Base-by-base conservation (phyloP, 2,888 invertebrate species). In the Eupithecia abbreviata region DNA sequence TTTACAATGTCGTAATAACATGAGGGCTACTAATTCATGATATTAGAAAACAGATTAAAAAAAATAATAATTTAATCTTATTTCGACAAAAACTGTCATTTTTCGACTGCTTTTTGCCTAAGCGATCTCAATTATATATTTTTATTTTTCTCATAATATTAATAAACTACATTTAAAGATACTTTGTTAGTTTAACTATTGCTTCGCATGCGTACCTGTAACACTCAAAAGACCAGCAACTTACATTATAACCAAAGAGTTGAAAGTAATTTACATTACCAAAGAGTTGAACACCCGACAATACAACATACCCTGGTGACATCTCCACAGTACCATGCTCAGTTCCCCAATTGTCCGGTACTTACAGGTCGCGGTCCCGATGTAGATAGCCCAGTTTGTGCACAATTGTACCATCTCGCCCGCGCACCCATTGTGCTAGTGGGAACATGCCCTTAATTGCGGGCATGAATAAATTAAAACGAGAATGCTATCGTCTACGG, bases 391-490 rank as follows among this genome's bases (percentile, higher is more conserved):
- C 92, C 87, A 86, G 88, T 92, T 91, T 91, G 91, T 81, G 87
- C 90, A 92, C 93, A 92, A 94, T 93, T 93, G 93, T 93, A 91
- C 90, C 93, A 91, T 93, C 91, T 88, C 89, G 89, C 88, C 86
- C 85, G 85, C 88, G 88, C 62, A 62, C 89, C 87, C 90, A 93
- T 93, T 93, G 94, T 93, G 89, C 86, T 81, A 89, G 88, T 90
- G 90, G 87, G 90, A 91, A 93, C 93, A 93, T 88, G 88, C 89
- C 93, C 93, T 93, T 94, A 93, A 94, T 94, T 94, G 93, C 94
- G 82, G 85, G 86, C 86, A 85, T 85, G 94, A 90, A 94, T 94
- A 93, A 94, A 94, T 94, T 93, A 94, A 93, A 93, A 92, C 89
- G 83, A 90, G 92, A 91, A 91, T 89, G 88, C 89, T 90, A 90